phyloP scores from a whole-genome alignment of 2,113 vertebrate species.

The Hydrochoerus hydrochaeris region DNA sequence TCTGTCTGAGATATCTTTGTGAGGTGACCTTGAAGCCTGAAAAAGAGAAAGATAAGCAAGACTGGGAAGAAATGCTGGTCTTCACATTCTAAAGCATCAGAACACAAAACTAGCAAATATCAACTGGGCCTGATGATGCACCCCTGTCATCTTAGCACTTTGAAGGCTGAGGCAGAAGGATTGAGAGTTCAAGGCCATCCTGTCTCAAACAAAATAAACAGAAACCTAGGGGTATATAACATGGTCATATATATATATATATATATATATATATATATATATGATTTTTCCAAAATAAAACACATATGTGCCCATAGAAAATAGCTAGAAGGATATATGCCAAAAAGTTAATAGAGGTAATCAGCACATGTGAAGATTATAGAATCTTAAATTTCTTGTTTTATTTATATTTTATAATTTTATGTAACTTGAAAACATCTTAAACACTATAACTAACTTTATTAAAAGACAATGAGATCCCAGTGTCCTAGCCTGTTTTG shows the following conservation, averaged over 20 bases:
- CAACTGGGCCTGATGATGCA: background rate
- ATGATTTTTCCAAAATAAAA: background rate
- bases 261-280: background rate
- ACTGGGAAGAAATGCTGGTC: background rate
- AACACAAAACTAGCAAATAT: background rate
- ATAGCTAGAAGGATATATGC: background rate
- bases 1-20: background rate
- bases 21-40: background rate
- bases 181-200: background rate
- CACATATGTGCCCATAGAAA: background rate
- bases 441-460: background rate
- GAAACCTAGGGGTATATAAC: background rate
- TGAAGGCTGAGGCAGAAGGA: background rate
- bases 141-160: background rate
- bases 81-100: background rate
- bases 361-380: background rate
- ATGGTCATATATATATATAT: background rate
- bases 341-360: background rate
- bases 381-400: background rate
- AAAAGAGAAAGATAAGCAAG: conserved; percentile 18
- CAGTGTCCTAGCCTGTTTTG: background rate
- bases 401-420: background rate
- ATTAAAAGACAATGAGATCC: background rate
- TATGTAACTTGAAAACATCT: background rate
- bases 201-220: background rate